These are phyloP conservation scores for Drosophila robusta DNA, from an alignment of 2,888 invertebrate genomes.

Conservation along the genomic window DNA sequence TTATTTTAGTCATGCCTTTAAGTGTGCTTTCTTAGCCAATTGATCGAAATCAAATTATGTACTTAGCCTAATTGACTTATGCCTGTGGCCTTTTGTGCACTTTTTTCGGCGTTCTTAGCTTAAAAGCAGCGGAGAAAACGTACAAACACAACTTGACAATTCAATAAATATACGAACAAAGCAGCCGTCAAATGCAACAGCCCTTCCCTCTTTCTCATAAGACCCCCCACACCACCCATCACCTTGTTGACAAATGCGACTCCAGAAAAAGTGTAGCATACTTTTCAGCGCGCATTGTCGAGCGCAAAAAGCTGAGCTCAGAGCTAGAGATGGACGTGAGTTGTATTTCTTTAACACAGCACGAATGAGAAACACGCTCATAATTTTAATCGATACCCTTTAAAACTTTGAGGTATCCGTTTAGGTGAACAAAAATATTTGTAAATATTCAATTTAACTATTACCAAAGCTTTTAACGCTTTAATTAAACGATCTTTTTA, in stretches of 20 bases:
- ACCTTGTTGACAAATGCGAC: slow-evolving; percentile 21
- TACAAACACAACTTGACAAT: slow-evolving; percentile 38
- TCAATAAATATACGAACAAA: slow-evolving; percentile 37
- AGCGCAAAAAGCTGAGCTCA: slow-evolving; percentile 5
- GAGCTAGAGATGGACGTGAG: neutral
- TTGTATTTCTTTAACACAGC: neutral
- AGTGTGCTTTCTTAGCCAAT: slow-evolving; percentile 9
- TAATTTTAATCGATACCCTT: neutral
- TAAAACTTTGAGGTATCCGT: neutral
- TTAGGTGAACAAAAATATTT: neutral
- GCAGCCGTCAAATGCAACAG: slow-evolving; percentile 9
- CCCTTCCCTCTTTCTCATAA: neutral
- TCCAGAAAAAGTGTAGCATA: slow-evolving; percentile 27
- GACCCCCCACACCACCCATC: neutral
- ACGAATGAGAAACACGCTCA: neutral
- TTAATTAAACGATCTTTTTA: too few relatives aligned
- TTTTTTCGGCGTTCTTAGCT: neutral
- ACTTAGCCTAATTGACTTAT: slow-evolving; percentile 12
- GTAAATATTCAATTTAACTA: neutral
- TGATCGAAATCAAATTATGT: slow-evolving; percentile 26
- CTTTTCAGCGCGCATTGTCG: slow-evolving; percentile 11
- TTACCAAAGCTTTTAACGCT: too few relatives aligned
- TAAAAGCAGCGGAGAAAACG: slow-evolving; percentile 2
- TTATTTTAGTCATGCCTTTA: neutral
- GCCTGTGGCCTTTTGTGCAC: slow-evolving; percentile 11